A percentile compares a stretch with the other conserved stretches of the same genome.
These are phyloP conservation scores for Drosophila mauritiana DNA, from an alignment of 1,140 invertebrate species.

Conservation along the genomic window DNA sequence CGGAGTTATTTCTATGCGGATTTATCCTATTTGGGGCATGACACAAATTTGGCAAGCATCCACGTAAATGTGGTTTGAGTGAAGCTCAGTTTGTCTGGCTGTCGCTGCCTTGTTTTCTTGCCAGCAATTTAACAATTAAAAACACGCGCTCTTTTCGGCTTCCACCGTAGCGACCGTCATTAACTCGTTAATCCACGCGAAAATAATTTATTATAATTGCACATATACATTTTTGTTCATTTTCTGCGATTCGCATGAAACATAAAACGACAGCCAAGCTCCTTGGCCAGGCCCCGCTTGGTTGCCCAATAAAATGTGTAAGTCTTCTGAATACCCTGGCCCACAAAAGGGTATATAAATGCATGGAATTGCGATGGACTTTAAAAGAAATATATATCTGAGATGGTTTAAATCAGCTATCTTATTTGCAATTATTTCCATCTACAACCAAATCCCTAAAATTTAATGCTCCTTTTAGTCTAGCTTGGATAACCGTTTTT, in stretches of 20 bases:
- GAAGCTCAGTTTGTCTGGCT: conserved; percentile 11
- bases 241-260: conserved; percentile 71
- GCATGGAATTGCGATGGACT: not conserved
- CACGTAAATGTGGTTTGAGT: conserved; percentile 28
- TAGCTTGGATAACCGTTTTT: conserved; percentile 8
- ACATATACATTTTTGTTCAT: conserved; percentile 56
- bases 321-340: conserved; percentile 18
- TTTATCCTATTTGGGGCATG: conserved; percentile 80
- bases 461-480: no score
- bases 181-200: conserved; percentile 81
- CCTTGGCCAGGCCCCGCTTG: conserved; percentile 37
- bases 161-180: conserved; percentile 63
- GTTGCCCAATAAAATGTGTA: conserved; percentile 60
- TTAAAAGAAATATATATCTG: not conserved
- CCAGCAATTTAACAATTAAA: conserved; percentile 80
- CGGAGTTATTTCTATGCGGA: conserved; percentile 49
- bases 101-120: conserved; percentile 62
- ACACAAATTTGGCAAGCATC: conserved; percentile 78
- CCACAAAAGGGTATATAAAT: conserved; percentile 6
- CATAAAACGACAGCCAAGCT: conserved; percentile 39
- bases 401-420: not conserved
- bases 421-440: not conserved
- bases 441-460: no score
- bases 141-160: conserved; percentile 73
- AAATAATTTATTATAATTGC: conserved; percentile 83